Conservation (phyloP, 2,888 invertebrate genomes). For the Laothoe populi region DNA sequence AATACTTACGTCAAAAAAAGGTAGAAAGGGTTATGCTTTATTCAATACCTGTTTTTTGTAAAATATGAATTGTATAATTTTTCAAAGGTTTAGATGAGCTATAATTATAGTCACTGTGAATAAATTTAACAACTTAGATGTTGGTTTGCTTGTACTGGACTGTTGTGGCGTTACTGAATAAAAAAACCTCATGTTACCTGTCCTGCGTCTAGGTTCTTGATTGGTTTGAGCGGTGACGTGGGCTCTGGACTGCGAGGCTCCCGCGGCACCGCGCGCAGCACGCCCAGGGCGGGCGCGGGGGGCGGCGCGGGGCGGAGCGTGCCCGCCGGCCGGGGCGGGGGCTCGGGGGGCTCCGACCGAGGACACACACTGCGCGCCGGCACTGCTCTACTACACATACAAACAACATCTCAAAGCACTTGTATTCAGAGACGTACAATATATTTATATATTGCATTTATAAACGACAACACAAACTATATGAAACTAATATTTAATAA, state of each 20-base stretch:
- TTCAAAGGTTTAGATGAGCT: too few species aligned
- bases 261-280: slow-evolving; percentile 50
- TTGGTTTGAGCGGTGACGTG: slow-evolving; percentile 47
- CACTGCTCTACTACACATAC: not conserved
- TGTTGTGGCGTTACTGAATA: not conserved
- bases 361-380: slow-evolving; percentile 24
- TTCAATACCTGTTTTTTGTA: too few species aligned
- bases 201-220: slow-evolving; percentile 42
- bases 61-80: too few species aligned
- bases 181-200: slow-evolving; percentile 39
- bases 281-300: slow-evolving; percentile 49
- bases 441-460: too few species aligned
- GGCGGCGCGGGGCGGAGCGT: slow-evolving; percentile 47
- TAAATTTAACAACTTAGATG: too few species aligned
- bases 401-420: not conserved
- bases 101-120: too few species aligned
- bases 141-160: not conserved
- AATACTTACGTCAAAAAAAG: too few species aligned
- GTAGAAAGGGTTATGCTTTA: too few species aligned
- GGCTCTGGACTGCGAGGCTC: slow-evolving; percentile 35
- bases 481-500: too few species aligned
- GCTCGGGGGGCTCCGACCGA: slow-evolving; percentile 32
- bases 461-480: too few species aligned
- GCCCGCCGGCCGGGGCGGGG: slow-evolving; percentile 31
- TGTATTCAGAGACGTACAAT: too few species aligned